Evolutionary conservation across 2,113 vertebrate species (phyloP), one percentile per base, ranked within the genome.

Genomic region (Mesembrinibis cayennensis): DNA sequence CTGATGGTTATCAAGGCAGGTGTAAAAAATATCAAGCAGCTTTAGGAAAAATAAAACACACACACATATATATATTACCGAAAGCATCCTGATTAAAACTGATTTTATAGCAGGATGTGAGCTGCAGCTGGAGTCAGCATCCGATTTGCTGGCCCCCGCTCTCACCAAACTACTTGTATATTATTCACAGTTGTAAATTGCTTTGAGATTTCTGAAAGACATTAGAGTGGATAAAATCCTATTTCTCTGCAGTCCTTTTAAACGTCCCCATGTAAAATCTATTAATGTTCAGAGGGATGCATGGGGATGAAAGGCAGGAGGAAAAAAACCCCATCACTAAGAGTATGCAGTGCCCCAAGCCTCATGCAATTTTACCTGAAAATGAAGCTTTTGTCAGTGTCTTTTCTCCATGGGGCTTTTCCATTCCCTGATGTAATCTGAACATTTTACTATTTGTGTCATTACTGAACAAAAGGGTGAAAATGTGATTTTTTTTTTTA

Each of bases 361-460:
- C 22, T 62, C 14, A 13, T 36, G 76, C 77, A 95, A 96, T 93
- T 91, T 92, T 47, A 94, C 84, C 84, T 95, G 95, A 82, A 95
- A 96, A 96, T 95, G 91, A 95, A 96, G 93, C 94, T 94, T 95
- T 96, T 95, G 87, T 96, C 79, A 67, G 62, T 47, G 38, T 53
- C 89, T 95, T 94, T 96, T 92, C 90, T 93, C 74, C 55, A 25
- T 45, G 21, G 84, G 92, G 78, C 84, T 93, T 94, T 96, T 73
- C 92, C 89, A 76, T 93, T 96, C 82, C 94, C 80, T 61, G 82
- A 89, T 96, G 91, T 80, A 93, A 97, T 96, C 92, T 92, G 93
- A 94, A 93, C 95, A 85, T 96, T 95, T 97, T 93, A 93, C 93
- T 96, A 88, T 95, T 97, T 96, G 82, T 97, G 96, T 97, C 92